Conservation (phyloP, 1,140 invertebrate species). For the Mycetomoellerius zeteki region DNA sequence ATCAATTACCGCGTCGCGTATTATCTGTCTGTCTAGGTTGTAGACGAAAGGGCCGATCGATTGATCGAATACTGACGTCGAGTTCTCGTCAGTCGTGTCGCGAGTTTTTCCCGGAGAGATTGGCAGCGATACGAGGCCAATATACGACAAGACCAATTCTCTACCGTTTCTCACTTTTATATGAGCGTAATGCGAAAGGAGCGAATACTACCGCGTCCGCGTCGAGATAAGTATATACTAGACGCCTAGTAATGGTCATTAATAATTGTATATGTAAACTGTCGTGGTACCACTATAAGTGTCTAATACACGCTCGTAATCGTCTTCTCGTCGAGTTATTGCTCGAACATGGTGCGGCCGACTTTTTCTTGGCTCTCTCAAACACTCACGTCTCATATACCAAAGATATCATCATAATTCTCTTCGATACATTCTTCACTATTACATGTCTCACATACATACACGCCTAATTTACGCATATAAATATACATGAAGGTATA, state of each 20-base stretch:
- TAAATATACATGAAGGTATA: conserved; percentile 51
- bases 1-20: conserved; percentile 65
- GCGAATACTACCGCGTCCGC: conserved; percentile 40
- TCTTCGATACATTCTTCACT: conserved; percentile 22
- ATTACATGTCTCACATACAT: neutral
- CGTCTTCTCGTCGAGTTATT: conserved; percentile 66
- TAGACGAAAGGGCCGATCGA: neutral
- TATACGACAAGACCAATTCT: conserved; percentile 76
- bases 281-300: conserved; percentile 45
- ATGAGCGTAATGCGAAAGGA: conserved; percentile 68
- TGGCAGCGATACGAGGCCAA: conserved; percentile 59
- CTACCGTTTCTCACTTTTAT: conserved; percentile 82
- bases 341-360: conserved; percentile 25
- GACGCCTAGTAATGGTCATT: conserved; percentile 62
- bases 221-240: conserved; percentile 53
- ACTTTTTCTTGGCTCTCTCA: conserved; percentile 56
- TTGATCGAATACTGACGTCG: neutral
- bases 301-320: conserved; percentile 50
- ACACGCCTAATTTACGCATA: conserved; percentile 47
- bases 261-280: conserved; percentile 70
- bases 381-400: conserved; percentile 36
- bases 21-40: conserved; percentile 25
- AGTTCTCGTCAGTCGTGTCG: conserved; percentile 29
- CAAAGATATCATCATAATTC: conserved; percentile 39
- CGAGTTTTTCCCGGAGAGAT: conserved; percentile 19